Percentiles rank a stretch among this genome's conserved stretches.
These are phyloP conservation scores for Oreonectes daqikongensis DNA, from an alignment of 2,797 vertebrate species.

Conservation along the genomic window DNA sequence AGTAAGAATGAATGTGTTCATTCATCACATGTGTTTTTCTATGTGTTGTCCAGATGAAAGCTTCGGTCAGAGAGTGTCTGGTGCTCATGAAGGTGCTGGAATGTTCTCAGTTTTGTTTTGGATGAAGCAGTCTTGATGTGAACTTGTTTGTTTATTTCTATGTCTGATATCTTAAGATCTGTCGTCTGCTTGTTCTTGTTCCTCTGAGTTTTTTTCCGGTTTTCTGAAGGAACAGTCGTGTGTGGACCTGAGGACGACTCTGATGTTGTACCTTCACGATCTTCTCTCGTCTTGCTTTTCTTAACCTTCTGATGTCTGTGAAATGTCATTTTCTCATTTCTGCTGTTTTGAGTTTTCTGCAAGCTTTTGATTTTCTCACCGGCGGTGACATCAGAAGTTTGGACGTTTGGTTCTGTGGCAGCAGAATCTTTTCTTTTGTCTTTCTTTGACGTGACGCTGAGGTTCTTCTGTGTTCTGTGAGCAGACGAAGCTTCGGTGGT, in stretches of 20 bases:
- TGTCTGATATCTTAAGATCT: neutral
- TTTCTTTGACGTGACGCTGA: neutral
- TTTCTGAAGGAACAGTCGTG: neutral
- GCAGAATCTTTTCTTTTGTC: neutral
- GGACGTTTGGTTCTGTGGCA: neutral
- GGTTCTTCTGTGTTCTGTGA: neutral
- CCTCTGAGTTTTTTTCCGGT: neutral
- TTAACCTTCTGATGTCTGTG: neutral
- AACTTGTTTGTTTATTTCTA: neutral
- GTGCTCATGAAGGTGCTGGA: too few relatives aligned
- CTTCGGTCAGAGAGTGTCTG: too few relatives aligned
- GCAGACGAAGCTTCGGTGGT: neutral
- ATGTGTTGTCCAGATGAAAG: too few relatives aligned
- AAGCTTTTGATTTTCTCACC: neutral
- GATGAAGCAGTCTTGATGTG: neutral
- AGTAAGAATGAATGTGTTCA: too few relatives aligned
- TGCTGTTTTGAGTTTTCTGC: neutral
- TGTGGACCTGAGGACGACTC: neutral
- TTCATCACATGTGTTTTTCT: too few relatives aligned
- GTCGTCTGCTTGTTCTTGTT: neutral
- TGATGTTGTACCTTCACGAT: neutral
- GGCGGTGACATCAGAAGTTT: neutral
- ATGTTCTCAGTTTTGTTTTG: neutral
- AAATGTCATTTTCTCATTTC: neutral
- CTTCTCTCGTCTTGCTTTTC: neutral